A percentile compares a stretch with the other conserved stretches of the same genome.
phyloP scores from a whole-genome alignment of 2,113 vertebrate species.

The Natator depressus region DNA sequence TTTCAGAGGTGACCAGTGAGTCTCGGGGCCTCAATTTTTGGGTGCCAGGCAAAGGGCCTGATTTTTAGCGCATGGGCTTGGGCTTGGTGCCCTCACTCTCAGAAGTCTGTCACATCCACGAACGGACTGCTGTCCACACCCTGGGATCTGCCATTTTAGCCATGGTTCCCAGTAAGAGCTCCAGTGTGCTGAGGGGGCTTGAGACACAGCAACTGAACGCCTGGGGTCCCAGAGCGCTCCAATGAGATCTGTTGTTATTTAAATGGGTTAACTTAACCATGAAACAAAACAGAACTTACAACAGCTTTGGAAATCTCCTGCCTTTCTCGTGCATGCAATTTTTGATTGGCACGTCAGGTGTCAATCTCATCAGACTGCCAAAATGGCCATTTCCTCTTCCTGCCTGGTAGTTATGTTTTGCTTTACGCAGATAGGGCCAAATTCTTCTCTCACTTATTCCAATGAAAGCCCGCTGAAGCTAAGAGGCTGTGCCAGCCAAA shows the following conservation, averaged over 20 bases:
- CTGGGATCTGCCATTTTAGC: background rate
- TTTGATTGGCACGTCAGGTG: background rate
- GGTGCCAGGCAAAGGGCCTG: accelerated
- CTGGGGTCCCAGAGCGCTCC: background rate
- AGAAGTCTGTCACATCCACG: background rate
- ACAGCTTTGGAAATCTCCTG: background rate
- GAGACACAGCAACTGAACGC: background rate
- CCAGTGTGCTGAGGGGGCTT: background rate
- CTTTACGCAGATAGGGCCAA: accelerated
- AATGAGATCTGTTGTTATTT: background rate
- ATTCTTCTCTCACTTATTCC: accelerated
- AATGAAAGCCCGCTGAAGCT: background rate
- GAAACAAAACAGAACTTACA: background rate
- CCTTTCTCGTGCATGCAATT: background rate
- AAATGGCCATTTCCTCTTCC: background rate
- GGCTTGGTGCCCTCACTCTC: background rate
- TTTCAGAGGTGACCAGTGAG: accelerated
- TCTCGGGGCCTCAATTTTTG: no score
- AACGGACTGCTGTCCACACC: background rate
- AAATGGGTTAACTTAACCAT: background rate
- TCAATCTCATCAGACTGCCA: background rate
- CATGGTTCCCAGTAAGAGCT: background rate
- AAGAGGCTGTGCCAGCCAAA: accelerated
- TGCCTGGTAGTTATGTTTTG: background rate
- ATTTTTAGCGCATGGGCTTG: background rate